A percentile compares a stretch with the other conserved stretches of the same genome.
Evolutionary conservation across 2,888 invertebrate genomes (phyloP).

Genomic region (Ophion ventricosus): DNA sequence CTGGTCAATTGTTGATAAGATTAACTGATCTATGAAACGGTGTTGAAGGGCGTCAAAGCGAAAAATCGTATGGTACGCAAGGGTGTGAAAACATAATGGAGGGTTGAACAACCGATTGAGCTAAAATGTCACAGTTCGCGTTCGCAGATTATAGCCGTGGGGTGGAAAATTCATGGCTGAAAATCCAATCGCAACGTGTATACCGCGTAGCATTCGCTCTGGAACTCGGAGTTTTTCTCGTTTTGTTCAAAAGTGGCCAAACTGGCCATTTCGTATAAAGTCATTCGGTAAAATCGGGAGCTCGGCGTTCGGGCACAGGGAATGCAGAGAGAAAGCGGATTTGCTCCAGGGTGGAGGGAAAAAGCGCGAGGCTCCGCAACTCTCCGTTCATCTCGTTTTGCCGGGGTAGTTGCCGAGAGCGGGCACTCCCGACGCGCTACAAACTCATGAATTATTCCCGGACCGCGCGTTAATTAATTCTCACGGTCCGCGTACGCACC

Average conservation of each 20-base stretch:
- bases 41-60: neutral
- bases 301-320: neutral
- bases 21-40: constrained; percentile 6
- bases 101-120: constrained; percentile 38
- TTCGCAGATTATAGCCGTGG: constrained; percentile 43
- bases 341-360: constrained; percentile 30
- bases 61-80: neutral
- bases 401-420: constrained; percentile 9
- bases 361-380: constrained; percentile 47
- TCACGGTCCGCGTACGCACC: constrained; percentile 65
- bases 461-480: constrained; percentile 67
- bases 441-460: constrained; percentile 67
- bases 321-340: constrained; percentile 26
- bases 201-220: constrained; percentile 33
- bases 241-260: constrained; percentile 38
- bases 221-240: constrained; percentile 1
- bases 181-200: constrained; percentile 43
- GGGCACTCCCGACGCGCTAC: constrained; percentile 28
- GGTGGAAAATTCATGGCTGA: constrained; percentile 38
- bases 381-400: constrained; percentile 31
- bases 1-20: constrained; percentile 36
- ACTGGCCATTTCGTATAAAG: constrained; percentile 49
- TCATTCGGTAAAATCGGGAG: constrained; percentile 46
- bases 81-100: constrained; percentile 7
- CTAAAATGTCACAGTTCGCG: constrained; percentile 46